Conservation (phyloP, 2,113 vertebrate species). For the Nothobranchius furzeri region DNA sequence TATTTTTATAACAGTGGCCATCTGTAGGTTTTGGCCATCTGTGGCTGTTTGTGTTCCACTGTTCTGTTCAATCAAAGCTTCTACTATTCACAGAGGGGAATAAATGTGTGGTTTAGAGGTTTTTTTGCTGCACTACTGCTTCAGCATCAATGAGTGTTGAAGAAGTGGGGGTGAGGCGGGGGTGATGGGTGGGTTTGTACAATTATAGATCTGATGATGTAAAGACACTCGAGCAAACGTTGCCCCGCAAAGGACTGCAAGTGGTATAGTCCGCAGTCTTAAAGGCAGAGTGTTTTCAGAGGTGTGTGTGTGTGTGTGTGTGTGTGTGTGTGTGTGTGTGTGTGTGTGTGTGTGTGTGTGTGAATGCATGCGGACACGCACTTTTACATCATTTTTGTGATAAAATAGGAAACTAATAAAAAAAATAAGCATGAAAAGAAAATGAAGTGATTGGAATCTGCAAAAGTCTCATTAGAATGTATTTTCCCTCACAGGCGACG, state of each 20-base stretch:
- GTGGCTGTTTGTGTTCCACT: constrained; percentile 33
- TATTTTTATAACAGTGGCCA: constrained; percentile 55
- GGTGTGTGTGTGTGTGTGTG: constrained; percentile 9
- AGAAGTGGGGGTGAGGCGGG: constrained; percentile 47
- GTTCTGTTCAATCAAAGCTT: constrained; percentile 49
- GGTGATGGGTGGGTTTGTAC: constrained; percentile 72
- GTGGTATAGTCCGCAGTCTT: constrained; percentile 77
- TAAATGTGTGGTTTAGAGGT: constrained; percentile 72
- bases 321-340: not conserved
- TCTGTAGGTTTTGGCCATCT: constrained; percentile 63
- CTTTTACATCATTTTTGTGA: constrained; percentile 25
- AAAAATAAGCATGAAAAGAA: not conserved
- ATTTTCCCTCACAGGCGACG: not conserved
- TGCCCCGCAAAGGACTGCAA: constrained; percentile 43
- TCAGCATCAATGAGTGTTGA: constrained; percentile 57
- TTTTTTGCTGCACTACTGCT: constrained; percentile 78
- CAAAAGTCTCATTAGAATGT: no score
- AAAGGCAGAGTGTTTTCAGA: constrained; percentile 75
- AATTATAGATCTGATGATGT: constrained; percentile 75
- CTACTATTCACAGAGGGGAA: constrained; percentile 45
- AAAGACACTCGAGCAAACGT: constrained; percentile 46
- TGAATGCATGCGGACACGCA: no score
- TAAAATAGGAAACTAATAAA: not conserved
- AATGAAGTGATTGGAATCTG: not conserved
- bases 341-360: not conserved